A percentile compares a stretch with the other conserved stretches of the same genome.
Evolutionary conservation across 2,888 invertebrate genomes (phyloP).

Genomic region (Onthophagus sagittarius): DNA sequence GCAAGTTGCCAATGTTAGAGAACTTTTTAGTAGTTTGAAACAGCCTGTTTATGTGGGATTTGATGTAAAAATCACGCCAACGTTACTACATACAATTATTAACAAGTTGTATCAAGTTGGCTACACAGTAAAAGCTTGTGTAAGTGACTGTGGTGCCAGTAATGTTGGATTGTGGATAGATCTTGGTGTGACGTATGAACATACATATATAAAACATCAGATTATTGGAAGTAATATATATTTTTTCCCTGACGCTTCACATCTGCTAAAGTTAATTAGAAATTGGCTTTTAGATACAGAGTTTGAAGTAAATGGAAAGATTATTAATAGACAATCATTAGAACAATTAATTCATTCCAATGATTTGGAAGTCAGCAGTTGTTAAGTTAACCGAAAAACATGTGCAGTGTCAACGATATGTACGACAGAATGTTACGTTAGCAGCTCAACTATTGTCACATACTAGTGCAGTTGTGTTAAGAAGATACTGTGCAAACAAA

Average conservation of each 20-base stretch:
- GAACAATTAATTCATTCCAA: not conserved
- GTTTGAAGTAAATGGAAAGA: not conserved
- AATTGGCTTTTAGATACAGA: conserved; percentile 29
- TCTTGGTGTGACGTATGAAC: conserved; percentile 8
- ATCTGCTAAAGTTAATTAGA: too few species aligned
- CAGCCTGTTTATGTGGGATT: conserved; percentile 34
- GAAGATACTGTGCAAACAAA: conserved; percentile 5
- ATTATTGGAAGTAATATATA: conserved; percentile 23
- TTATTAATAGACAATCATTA: conserved; percentile 9
- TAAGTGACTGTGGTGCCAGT: conserved; percentile 26
- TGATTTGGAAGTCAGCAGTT: conserved; percentile 22
- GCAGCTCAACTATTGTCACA: conserved; percentile 30
- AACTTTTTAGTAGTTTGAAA: conserved; percentile 31
- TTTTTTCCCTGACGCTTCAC: too few species aligned
- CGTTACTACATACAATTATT: conserved; percentile 29
- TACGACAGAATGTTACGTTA: conserved; percentile 27
- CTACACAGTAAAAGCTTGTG: conserved; percentile 29
- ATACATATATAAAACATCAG: conserved; percentile 26
- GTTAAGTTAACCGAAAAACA: conserved; percentile 19
- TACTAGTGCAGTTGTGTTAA: conserved; percentile 9
- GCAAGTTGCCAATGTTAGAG: conserved; percentile 22
- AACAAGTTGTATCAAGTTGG: conserved; percentile 23
- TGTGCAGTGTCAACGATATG: conserved; percentile 22
- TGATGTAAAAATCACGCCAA: conserved; percentile 34
- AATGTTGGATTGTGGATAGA: conserved; percentile 27